Conservation (phyloP, 1,140 invertebrate genomes). For the Drosophila sulfurigaster region DNA sequence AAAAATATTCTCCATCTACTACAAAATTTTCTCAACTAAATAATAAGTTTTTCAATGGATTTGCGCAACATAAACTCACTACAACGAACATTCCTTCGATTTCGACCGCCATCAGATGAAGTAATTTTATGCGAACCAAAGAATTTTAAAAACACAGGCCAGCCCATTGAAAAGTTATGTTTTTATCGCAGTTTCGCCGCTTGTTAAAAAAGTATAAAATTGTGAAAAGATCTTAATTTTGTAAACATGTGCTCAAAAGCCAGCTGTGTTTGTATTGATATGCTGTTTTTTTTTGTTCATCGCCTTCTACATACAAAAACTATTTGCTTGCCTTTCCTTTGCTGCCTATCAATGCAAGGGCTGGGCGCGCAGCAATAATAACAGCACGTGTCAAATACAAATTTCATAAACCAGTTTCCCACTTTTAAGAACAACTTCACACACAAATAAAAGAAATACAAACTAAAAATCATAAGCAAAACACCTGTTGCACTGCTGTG, state of each 20-base stretch:
- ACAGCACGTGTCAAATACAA: slow-evolving; percentile 20
- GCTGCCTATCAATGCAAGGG: slow-evolving; percentile 59
- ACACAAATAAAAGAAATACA: slow-evolving; percentile 1
- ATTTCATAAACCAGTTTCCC: slow-evolving; percentile 31
- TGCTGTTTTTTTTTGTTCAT: background rate
- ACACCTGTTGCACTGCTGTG: slow-evolving; percentile 56
- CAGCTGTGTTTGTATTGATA: background rate
- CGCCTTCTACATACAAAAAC: background rate
- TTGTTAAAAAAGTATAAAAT: background rate
- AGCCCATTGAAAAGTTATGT: background rate
- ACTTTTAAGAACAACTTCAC: slow-evolving; percentile 27
- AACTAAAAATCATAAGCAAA: slow-evolving; percentile 24
- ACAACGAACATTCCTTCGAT: background rate
- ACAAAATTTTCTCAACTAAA: background rate
- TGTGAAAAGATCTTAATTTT: background rate
- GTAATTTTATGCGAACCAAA: background rate
- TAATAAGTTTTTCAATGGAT: background rate
- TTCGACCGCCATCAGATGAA: background rate
- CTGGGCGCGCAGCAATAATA: slow-evolving; percentile 68
- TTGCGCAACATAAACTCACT: background rate
- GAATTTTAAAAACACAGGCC: slow-evolving; percentile 8
- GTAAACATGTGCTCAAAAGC: background rate
- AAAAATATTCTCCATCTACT: no score
- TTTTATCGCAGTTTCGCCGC: background rate
- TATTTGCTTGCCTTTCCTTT: slow-evolving; percentile 23